Conservation (phyloP, 2,797 vertebrate species). For the Sebastes nivosus region DNA sequence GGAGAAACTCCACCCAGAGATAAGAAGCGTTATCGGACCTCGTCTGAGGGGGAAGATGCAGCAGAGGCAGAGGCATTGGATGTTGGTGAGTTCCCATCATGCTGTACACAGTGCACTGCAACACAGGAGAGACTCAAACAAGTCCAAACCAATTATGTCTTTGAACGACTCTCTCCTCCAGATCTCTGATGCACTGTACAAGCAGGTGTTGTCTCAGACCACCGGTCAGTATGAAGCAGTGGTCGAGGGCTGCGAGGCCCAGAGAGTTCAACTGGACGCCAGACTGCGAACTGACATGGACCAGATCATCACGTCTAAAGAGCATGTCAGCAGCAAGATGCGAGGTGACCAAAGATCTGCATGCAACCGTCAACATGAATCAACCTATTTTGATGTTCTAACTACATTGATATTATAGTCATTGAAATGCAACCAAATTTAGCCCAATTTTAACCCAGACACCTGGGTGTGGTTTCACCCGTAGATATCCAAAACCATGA, state of each 20-base stretch:
- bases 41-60: constrained; percentile 92
- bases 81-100: constrained; percentile 84
- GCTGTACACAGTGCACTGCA: neutral
- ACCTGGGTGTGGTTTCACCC: too few relatives aligned
- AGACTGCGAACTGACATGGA: constrained; percentile 95
- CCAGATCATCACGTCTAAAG: constrained; percentile 95
- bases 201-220: constrained; percentile 88
- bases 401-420: too few relatives aligned
- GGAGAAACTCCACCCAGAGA: constrained; percentile 91
- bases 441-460: too few relatives aligned
- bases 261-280: constrained; percentile 84
- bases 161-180: constrained; percentile 43
- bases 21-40: constrained; percentile 85
- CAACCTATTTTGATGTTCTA: accelerated
- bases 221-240: constrained; percentile 74
- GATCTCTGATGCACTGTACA: constrained; percentile 93
- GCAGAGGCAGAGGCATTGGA: constrained; percentile 92
- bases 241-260: constrained; percentile 80
- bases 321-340: constrained; percentile 93
- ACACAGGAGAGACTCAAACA: neutral
- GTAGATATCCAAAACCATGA: too few relatives aligned
- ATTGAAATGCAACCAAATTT: too few relatives aligned
- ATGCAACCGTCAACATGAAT: neutral
- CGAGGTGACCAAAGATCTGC: constrained; percentile 78
- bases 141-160: neutral